Percentiles rank a stretch among this genome's conserved stretches.
Evolutionary conservation across 2,888 invertebrate genomes (phyloP).

Genomic region (Dysmachus trigonus): DNA sequence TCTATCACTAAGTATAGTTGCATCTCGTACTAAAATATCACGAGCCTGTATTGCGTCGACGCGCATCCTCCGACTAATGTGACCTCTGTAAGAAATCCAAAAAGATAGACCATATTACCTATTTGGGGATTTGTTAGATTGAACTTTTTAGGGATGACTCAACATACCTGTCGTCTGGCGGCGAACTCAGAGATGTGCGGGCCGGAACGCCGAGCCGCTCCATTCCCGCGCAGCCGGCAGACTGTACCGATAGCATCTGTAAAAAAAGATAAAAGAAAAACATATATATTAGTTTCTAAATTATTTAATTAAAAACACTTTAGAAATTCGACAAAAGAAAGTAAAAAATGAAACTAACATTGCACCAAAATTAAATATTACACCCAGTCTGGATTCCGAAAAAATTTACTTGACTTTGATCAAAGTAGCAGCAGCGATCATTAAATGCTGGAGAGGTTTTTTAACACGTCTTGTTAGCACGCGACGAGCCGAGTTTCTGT

Average conservation of each 20-base stretch:
- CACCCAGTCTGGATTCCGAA: background rate
- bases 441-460: constrained; percentile 1
- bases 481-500: background rate
- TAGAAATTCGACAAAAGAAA: background rate
- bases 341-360: background rate
- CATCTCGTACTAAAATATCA: constrained; percentile 58
- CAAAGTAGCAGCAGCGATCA: background rate
- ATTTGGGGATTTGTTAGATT: background rate
- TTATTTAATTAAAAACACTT: background rate
- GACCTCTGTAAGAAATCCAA: constrained; percentile 56
- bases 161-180: constrained; percentile 64
- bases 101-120: background rate
- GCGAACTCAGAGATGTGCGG: constrained; percentile 66
- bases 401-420: background rate
- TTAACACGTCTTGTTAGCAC: constrained; percentile 9
- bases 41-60: constrained; percentile 63
- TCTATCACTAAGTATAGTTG: constrained; percentile 54
- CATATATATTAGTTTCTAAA: background rate
- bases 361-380: background rate
- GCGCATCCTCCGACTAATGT: constrained; percentile 64
- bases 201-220: constrained; percentile 71
- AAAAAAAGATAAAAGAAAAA: constrained; percentile 68
- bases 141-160: background rate
- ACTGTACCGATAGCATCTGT: constrained; percentile 79
- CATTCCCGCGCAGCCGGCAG: constrained; percentile 78